Conservation (phyloP, 2,113 vertebrate genomes). For the Indicator maculatus region DNA sequence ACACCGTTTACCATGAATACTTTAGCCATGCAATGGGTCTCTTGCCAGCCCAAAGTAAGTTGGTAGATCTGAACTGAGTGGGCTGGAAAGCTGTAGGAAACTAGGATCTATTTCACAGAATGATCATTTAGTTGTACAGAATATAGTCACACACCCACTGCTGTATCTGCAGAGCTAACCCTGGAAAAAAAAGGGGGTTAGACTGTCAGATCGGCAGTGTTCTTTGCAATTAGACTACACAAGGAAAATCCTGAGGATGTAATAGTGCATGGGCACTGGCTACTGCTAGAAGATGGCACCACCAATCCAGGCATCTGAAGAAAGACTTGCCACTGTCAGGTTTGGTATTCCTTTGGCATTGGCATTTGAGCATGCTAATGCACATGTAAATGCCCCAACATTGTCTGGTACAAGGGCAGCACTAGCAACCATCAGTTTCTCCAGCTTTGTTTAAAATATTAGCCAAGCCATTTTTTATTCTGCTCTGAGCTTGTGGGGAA, state of each 20-base stretch:
- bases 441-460: not conserved
- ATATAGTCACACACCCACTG: not conserved
- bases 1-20: rapidly evolving
- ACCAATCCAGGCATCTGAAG: not conserved
- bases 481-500: not conserved
- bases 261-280: not conserved
- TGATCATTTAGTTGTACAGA: not conserved
- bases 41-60: not conserved
- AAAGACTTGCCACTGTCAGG: not conserved
- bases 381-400: not conserved
- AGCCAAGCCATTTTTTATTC: not conserved
- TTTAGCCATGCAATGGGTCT: not conserved
- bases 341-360: not conserved
- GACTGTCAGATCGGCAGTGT: no score
- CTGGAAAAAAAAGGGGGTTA: not conserved
- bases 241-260: not conserved
- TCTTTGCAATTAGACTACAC: not conserved
- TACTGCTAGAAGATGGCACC: not conserved
- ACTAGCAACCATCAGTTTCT: not conserved
- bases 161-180: not conserved
- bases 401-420: not conserved
- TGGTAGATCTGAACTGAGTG: not conserved
- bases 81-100: not conserved
- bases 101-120: not conserved
- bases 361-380: not conserved